These are phyloP conservation scores for Agrotis ipsilon DNA, from an alignment of 2,888 invertebrate species.

Conservation along the genomic window DNA sequence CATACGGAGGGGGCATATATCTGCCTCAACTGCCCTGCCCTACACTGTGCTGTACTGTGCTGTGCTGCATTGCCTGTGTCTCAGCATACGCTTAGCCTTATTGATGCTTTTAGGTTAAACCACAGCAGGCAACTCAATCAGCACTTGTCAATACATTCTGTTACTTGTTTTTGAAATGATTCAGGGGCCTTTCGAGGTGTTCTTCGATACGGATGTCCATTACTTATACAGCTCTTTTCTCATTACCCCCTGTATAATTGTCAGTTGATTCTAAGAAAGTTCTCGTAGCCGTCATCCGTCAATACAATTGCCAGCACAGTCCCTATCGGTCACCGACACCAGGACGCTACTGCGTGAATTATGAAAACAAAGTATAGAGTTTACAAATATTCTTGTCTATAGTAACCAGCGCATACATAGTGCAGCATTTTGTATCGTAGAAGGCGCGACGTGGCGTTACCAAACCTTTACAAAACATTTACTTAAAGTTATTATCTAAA, in stretches of 20 bases:
- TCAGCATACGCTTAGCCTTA: too few relatives aligned
- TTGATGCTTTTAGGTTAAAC: conserved; percentile 31
- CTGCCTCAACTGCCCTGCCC: too few relatives aligned
- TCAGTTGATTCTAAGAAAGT: conserved; percentile 39
- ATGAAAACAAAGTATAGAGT: conserved; percentile 63
- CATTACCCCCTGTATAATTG: conserved; percentile 19
- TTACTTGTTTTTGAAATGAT: conserved; percentile 10
- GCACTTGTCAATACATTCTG: conserved; percentile 33
- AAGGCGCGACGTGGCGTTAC: conserved; percentile 1
- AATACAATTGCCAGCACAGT: conserved; percentile 55
- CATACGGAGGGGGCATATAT: too few relatives aligned
- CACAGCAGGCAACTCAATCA: conserved; percentile 21
- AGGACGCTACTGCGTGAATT: conserved; percentile 48
- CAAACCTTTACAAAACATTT: conserved; percentile 24
- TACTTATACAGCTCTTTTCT: conserved; percentile 35
- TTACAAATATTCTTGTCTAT: conserved; percentile 57
- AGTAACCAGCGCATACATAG: conserved; percentile 23
- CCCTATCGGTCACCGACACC: conserved; percentile 60
- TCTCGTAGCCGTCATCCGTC: conserved; percentile 36
- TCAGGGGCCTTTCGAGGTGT: conserved; percentile 11
- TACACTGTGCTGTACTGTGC: too few relatives aligned
- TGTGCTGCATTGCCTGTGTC: too few relatives aligned
- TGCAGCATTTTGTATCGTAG: conserved; percentile 4
- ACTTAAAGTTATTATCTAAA: conserved; percentile 33
- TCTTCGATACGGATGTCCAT: not conserved